Evolutionary conservation across 2,797 vertebrate species (phyloP).

Genomic region (Ambastaia sidthimunki): DNA sequence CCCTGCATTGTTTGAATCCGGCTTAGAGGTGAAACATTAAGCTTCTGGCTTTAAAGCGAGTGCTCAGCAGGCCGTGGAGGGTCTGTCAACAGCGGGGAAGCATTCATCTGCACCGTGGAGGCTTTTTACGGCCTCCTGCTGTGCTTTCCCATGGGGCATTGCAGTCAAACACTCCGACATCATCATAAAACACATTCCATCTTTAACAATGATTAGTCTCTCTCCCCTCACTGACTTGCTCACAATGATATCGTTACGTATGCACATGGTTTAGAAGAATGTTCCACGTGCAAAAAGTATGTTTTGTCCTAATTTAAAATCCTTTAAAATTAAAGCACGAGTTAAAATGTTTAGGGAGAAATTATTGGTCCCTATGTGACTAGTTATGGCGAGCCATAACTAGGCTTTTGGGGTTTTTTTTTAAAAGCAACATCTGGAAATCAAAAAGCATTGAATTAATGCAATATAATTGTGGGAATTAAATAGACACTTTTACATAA

Average conservation of each 20-base stretch:
- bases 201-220: conserved; percentile 53
- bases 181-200: conserved; percentile 44
- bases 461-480: too few species aligned
- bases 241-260: conserved; percentile 16
- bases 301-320: not conserved
- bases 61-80: conserved; percentile 26
- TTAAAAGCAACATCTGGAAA: too few species aligned
- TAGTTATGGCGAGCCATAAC: too few species aligned
- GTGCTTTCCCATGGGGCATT: conserved; percentile 34
- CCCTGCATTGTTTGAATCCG: conserved; percentile 36
- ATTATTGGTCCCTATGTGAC: too few species aligned
- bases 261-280: not conserved
- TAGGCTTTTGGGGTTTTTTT: too few species aligned
- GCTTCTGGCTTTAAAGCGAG: conserved; percentile 22
- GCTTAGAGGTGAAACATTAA: conserved; percentile 52
- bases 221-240: not conserved
- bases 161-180: conserved; percentile 24
- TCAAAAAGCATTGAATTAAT: too few species aligned
- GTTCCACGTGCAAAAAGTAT: not conserved
- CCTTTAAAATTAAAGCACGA: not conserved
- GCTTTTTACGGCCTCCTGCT: conserved; percentile 39
- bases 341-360: not conserved
- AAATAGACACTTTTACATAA: too few species aligned
- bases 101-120: conserved; percentile 20
- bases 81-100: conserved; percentile 10